These are phyloP conservation scores for Archaeoteleia sp. DNA, from an alignment of 2,888 invertebrate species.

Conservation along the genomic window DNA sequence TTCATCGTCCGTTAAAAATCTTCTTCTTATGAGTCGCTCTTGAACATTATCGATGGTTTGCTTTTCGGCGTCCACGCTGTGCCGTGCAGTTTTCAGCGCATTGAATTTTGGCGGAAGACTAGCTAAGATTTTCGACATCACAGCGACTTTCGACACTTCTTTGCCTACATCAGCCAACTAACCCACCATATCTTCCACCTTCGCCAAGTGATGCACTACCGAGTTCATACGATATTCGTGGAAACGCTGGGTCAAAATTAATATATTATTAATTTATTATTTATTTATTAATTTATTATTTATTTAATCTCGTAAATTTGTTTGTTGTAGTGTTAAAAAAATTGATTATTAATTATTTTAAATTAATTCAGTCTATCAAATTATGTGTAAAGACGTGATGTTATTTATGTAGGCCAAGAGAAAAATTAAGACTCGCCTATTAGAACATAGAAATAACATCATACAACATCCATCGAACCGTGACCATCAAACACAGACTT, in stretches of 20 bases:
- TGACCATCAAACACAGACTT: too few species aligned
- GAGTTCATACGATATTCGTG: constrained; percentile 46
- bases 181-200: constrained; percentile 59
- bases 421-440: too few species aligned
- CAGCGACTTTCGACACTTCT: constrained; percentile 30
- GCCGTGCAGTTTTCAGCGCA: constrained; percentile 49
- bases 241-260: constrained; percentile 46
- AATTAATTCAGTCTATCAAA: too few species aligned
- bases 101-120: constrained; percentile 49
- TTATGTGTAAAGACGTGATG: too few species aligned
- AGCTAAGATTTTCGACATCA: constrained; percentile 54
- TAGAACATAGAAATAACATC: too few species aligned
- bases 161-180: constrained; percentile 50
- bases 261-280: constrained; percentile 44
- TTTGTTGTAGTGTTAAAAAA: too few species aligned
- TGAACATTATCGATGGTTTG: constrained; percentile 48
- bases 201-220: constrained; percentile 59
- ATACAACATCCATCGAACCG: too few species aligned
- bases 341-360: too few species aligned
- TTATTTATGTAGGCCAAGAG: too few species aligned
- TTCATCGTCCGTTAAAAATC: constrained; percentile 21
- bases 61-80: constrained; percentile 35
- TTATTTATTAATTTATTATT: too few species aligned
- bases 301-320: too few species aligned
- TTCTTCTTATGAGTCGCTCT: constrained; percentile 52